These are phyloP conservation scores for Musca domestica DNA, from an alignment of 1,140 invertebrate genomes.

Conservation along the genomic window DNA sequence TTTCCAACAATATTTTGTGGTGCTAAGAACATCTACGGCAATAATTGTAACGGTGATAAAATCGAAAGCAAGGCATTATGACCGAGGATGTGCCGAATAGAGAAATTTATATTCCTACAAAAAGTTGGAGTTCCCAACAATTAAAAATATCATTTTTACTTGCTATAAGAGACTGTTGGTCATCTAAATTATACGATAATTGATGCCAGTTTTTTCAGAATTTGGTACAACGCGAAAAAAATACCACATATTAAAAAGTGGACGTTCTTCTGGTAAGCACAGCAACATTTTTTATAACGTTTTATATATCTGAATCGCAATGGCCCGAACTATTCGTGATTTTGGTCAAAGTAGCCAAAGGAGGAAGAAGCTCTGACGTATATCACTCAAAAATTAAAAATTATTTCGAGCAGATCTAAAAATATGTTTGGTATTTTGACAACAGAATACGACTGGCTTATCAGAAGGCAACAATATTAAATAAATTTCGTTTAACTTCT, in stretches of 20 bases:
- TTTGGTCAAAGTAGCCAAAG: background rate
- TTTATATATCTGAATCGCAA: slow-evolving; percentile 34
- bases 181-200: background rate
- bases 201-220: background rate
- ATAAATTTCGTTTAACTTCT: too few species aligned
- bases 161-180: background rate
- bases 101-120: background rate
- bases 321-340: slow-evolving; percentile 45
- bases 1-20: too few species aligned
- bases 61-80: background rate
- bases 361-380: background rate
- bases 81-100: background rate
- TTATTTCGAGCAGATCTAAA: background rate
- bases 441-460: background rate
- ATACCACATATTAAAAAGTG: background rate
- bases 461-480: too few species aligned
- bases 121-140: background rate
- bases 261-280: too few species aligned
- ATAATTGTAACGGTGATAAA: background rate
- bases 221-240: background rate
- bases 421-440: background rate
- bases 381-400: background rate
- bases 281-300: slow-evolving; percentile 38
- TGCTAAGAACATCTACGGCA: too few species aligned
- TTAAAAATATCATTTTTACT: background rate